Evolutionary conservation across 1,140 invertebrate species (phyloP).

Genomic region (Drosophila pseudoobscura): DNA sequence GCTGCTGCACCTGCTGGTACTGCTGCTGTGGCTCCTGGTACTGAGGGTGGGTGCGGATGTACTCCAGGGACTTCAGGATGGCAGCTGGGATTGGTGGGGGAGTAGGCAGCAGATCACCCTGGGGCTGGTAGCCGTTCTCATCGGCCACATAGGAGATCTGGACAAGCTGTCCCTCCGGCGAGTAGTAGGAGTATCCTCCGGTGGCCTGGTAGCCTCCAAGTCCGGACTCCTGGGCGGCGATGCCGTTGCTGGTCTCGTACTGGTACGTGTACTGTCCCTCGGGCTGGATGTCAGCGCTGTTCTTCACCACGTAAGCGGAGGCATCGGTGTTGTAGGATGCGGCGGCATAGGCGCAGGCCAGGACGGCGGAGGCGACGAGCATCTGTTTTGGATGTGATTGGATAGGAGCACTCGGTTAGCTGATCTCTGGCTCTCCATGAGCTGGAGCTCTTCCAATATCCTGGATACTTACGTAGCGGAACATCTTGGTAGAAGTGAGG

Average conservation of each 20-base stretch:
- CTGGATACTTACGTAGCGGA: constrained; percentile 70
- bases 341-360: constrained; percentile 59
- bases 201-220: constrained; percentile 40
- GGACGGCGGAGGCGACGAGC: constrained; percentile 59
- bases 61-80: constrained; percentile 86
- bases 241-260: constrained; percentile 86
- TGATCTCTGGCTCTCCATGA: too few relatives aligned
- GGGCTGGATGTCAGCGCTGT: constrained; percentile 84
- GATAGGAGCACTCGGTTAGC: neutral
- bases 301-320: constrained; percentile 48
- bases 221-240: constrained; percentile 85
- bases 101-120: constrained; percentile 89
- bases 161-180: constrained; percentile 83
- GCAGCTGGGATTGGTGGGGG: constrained; percentile 91
- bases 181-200: constrained; percentile 61
- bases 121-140: constrained; percentile 90
- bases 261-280: constrained; percentile 84
- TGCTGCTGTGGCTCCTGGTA: constrained; percentile 31
- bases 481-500: constrained; percentile 57
- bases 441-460: neutral
- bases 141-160: constrained; percentile 88
- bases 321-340: constrained; percentile 32
- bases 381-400: constrained; percentile 31
- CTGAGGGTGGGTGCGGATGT: constrained; percentile 84
- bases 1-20: too few relatives aligned